A percentile compares a stretch with the other conserved stretches of the same genome.
Conservation (phyloP, 2,888 invertebrate species). For the Eilema sororculum region DNA sequence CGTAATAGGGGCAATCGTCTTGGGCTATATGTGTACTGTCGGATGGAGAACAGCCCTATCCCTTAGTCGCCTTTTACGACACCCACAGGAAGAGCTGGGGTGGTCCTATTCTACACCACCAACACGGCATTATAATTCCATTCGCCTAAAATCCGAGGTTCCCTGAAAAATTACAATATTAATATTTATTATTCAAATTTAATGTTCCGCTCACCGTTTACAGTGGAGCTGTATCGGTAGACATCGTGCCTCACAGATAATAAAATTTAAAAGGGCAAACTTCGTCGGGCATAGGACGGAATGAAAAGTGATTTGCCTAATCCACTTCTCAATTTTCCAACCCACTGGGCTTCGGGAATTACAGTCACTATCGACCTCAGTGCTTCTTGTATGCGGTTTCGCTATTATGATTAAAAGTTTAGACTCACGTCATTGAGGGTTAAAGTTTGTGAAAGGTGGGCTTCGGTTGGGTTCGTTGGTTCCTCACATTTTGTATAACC, state of each 20-base stretch:
- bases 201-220: conserved; percentile 48
- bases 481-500: no score
- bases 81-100: no score
- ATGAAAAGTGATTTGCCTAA: conserved; percentile 87
- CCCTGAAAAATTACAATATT: conserved; percentile 26
- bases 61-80: no score
- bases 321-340: conserved; percentile 85
- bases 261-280: conserved; percentile 86
- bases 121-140: conserved; percentile 14
- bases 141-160: conserved; percentile 6
- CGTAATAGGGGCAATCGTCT: no score
- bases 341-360: conserved; percentile 73
- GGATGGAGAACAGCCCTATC: no score
- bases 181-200: conserved; percentile 48
- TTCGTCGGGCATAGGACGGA: conserved; percentile 76
- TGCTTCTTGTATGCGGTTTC: conserved; percentile 46
- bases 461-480: neutral
- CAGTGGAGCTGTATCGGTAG: conserved; percentile 48
- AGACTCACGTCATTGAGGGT: conserved; percentile 5
- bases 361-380: conserved; percentile 67
- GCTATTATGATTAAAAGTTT: conserved; percentile 22
- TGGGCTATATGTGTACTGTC: no score
- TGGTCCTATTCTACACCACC: no score
- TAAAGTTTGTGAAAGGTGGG: neutral
- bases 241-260: conserved; percentile 72